Evolutionary conservation across 2,113 vertebrate species (phyloP).

Genomic region (Chloebia gouldiae): DNA sequence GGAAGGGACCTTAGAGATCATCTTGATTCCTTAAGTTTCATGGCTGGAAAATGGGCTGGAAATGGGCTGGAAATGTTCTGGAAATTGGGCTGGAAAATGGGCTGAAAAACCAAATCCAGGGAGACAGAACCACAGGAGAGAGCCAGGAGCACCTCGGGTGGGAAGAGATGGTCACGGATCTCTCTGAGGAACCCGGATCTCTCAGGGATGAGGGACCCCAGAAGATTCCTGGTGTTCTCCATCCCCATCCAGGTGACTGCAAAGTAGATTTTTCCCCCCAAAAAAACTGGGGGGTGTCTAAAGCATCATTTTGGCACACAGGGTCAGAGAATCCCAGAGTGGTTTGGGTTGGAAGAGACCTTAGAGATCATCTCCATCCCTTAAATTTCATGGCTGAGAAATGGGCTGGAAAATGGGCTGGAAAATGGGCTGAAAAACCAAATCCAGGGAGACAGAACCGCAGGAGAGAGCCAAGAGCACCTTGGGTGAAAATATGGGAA

Average conservation of each 20-base stretch:
- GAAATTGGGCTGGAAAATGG: not conserved
- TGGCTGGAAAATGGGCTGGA: not conserved
- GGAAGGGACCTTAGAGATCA: not conserved
- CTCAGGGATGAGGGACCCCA: rapidly evolving
- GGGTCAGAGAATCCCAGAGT: no score
- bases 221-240: rapidly evolving
- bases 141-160: not conserved
- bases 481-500: not conserved
- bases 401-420: no score
- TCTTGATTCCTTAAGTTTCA: not conserved
- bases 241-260: not conserved
- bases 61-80: not conserved
- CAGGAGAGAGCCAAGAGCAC: not conserved
- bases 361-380: no score
- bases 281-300: no score
- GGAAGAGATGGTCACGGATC: no score
- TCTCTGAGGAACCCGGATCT: no score
- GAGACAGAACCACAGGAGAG: not conserved
- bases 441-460: not conserved
- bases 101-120: not conserved
- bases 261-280: not conserved
- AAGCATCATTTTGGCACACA: no score
- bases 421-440: not conserved
- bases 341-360: no score
- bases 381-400: no score